These are phyloP conservation scores for Axis porcinus DNA, from an alignment of 2,113 vertebrate genomes.

Conservation along the genomic window DNA sequence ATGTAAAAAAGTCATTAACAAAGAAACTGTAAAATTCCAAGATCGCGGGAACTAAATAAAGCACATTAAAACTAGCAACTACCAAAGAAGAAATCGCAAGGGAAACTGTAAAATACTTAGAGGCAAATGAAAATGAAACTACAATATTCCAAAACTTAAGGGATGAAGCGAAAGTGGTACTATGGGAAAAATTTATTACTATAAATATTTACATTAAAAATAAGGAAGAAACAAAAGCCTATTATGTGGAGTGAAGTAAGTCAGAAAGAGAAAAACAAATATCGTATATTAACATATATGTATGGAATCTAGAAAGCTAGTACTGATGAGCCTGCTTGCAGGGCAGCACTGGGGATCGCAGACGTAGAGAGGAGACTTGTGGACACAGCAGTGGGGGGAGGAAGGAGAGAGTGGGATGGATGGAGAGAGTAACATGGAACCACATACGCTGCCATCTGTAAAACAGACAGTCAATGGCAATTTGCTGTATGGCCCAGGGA, in stretches of 20 bases:
- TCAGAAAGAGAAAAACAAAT: not conserved
- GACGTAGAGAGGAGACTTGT: not conserved
- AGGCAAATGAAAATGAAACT: not conserved
- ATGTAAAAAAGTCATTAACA: not conserved
- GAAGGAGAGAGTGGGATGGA: not conserved
- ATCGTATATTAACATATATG: not conserved
- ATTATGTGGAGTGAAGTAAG: not conserved
- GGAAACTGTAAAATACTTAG: not conserved
- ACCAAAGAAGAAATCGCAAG: not conserved
- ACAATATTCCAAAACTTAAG: not conserved
- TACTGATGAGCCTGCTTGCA: not conserved
- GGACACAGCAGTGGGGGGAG: not conserved
- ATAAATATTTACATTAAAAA: not conserved
- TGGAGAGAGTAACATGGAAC: not conserved
- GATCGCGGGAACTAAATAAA: not conserved
- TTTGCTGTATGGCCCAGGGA: not conserved
- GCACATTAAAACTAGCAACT: not conserved
- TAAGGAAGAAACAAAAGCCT: not conserved
- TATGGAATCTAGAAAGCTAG: not conserved
- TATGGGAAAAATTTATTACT: not conserved
- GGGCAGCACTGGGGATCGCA: not conserved
- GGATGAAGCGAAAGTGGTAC: not conserved
- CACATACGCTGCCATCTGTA: not conserved
- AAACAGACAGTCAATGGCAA: not conserved
- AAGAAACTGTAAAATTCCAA: not conserved